A percentile compares a stretch with the other conserved stretches of the same genome.
phyloP scores from a whole-genome alignment of 2,888 invertebrate genomes.

The Lymantria dispar region DNA sequence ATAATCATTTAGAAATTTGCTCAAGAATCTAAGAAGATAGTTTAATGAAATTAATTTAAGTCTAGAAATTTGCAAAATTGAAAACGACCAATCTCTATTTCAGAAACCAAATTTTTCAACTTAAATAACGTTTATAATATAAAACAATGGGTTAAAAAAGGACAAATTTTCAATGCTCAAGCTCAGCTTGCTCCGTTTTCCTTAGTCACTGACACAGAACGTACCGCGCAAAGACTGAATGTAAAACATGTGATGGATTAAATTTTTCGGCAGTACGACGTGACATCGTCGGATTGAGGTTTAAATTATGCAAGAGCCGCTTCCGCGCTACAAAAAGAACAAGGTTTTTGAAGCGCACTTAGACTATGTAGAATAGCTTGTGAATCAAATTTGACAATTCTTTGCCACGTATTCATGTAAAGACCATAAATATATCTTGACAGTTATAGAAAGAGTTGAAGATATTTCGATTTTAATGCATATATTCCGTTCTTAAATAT shows the following conservation, averaged over 20 bases:
- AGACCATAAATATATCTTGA: not conserved
- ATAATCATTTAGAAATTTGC: too few relatives aligned
- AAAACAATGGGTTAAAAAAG: not conserved
- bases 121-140: not conserved
- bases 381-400: constrained; percentile 28
- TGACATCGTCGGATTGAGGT: constrained; percentile 58
- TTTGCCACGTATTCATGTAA: not conserved
- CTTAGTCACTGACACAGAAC: constrained; percentile 37
- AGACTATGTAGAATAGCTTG: constrained; percentile 31
- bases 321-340: constrained; percentile 37
- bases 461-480: not conserved
- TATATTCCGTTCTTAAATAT: too few relatives aligned
- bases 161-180: constrained; percentile 2
- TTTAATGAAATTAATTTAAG: too few relatives aligned
- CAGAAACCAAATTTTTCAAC: not conserved
- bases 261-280: constrained; percentile 68
- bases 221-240: constrained; percentile 38
- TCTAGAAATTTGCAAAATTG: too few relatives aligned
- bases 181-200: constrained; percentile 16
- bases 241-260: constrained; percentile 66
- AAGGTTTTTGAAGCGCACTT: constrained; percentile 25
- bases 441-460: not conserved
- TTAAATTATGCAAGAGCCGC: constrained; percentile 58
- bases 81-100: too few relatives aligned
- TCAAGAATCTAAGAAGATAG: too few relatives aligned